phyloP scores from a whole-genome alignment of 2,113 vertebrate genomes.

The Gymnarchus niloticus region DNA sequence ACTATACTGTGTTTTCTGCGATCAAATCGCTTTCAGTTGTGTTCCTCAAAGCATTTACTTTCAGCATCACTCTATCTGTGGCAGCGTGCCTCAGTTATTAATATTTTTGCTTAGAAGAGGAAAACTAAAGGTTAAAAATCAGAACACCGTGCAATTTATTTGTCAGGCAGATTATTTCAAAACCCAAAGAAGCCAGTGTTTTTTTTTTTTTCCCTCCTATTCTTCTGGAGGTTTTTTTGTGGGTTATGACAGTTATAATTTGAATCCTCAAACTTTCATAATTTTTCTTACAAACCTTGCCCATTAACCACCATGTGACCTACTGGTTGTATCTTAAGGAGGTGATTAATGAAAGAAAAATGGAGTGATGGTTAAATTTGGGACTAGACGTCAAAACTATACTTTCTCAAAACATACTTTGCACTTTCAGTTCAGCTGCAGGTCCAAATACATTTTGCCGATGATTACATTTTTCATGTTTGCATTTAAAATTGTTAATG shows the following conservation, averaged over 20 bases:
- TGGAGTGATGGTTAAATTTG: background rate
- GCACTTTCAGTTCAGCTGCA: background rate
- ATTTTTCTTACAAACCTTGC: background rate
- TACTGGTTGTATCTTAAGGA: too few species aligned
- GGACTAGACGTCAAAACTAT: background rate
- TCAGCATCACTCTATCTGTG: background rate
- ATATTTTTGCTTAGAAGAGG: background rate
- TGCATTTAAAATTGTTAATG: too few species aligned
- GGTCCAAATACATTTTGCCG: background rate
- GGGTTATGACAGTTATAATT: background rate
- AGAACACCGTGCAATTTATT: background rate
- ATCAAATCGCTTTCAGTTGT: background rate
- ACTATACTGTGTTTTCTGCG: background rate
- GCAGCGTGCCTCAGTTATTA: background rate
- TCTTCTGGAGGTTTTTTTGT: too few species aligned
- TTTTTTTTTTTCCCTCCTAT: background rate
- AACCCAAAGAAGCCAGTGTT: background rate
- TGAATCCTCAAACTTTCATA: background rate
- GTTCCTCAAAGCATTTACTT: background rate
- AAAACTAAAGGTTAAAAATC: background rate
- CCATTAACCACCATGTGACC: background rate
- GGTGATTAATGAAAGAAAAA: background rate
- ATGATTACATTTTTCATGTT: too few species aligned
- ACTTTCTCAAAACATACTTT: background rate
- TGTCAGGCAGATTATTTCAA: background rate